Evolutionary conservation across 2,113 vertebrate species (phyloP).

Genomic region (Miniopterus natalensis): DNA sequence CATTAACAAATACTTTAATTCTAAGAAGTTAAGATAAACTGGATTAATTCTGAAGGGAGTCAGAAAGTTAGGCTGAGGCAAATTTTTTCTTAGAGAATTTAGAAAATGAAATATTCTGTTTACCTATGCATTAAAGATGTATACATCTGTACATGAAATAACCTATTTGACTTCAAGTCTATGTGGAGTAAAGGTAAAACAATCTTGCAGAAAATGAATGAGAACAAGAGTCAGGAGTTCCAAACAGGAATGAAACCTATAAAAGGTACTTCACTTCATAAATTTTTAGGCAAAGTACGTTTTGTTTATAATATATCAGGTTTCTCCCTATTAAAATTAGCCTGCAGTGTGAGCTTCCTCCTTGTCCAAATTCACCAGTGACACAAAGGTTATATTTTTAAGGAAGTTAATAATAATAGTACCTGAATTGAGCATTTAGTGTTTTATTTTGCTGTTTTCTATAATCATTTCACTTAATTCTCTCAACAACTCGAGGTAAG

Average conservation of each 20-base stretch:
- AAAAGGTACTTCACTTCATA: conserved; percentile 31
- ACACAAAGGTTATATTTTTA: conserved; percentile 37
- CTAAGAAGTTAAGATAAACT: conserved; percentile 17
- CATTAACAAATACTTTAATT: conserved; percentile 41
- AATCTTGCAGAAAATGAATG: background rate
- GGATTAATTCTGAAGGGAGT: background rate
- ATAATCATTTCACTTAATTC: conserved; percentile 49
- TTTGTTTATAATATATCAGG: background rate
- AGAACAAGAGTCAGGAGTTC: background rate
- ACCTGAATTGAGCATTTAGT: background rate
- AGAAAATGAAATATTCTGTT: background rate
- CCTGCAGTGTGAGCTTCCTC: background rate
- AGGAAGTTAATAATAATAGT: background rate
- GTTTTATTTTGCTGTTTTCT: background rate
- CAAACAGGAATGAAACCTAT: background rate
- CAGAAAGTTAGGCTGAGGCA: background rate
- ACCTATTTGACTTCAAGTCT: conserved; percentile 14
- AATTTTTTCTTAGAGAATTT: background rate
- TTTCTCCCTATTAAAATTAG: conserved; percentile 36
- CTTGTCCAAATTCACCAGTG: conserved; percentile 27
- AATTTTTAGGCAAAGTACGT: conserved; percentile 30
- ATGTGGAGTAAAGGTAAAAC: background rate
- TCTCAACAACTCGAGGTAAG: conserved; percentile 12
- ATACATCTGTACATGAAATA: background rate
- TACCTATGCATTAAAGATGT: background rate